These are phyloP conservation scores for Ladona fulva DNA, from an alignment of 1,140 invertebrate species.

Conservation along the genomic window DNA sequence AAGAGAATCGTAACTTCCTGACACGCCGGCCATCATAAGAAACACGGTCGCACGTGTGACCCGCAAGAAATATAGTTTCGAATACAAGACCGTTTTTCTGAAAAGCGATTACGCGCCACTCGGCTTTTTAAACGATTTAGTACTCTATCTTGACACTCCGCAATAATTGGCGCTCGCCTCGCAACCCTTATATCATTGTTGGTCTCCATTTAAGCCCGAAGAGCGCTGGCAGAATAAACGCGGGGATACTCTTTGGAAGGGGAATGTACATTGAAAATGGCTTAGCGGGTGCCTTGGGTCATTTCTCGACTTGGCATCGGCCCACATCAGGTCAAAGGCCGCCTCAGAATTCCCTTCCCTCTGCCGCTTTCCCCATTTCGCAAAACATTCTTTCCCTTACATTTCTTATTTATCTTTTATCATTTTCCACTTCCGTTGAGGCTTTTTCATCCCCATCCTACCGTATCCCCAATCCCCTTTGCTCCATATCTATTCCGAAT, in stretches of 20 bases:
- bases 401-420: too few relatives aligned
- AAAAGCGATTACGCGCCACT: neutral
- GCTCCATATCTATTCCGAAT: too few relatives aligned
- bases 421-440: neutral
- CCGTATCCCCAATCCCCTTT: too few relatives aligned
- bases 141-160: neutral
- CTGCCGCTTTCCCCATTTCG: too few relatives aligned
- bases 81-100: too few relatives aligned
- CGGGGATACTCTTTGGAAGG: neutral
- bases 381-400: too few relatives aligned
- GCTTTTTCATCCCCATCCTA: neutral
- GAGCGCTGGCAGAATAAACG: neutral
- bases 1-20: too few relatives aligned
- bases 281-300: neutral
- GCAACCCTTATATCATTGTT: neutral
- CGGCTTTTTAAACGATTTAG: conserved; percentile 3
- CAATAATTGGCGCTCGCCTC: neutral
- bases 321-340: neutral
- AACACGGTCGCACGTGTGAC: too few relatives aligned
- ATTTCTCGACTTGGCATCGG: neutral
- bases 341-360: neutral
- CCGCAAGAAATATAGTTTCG: too few relatives aligned
- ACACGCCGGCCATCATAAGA: too few relatives aligned
- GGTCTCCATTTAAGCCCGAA: neutral
- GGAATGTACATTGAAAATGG: neutral